A percentile compares a stretch with the other conserved stretches of the same genome.
Conservation (phyloP, 2,113 vertebrate genomes). For the Rattus rattus region DNA sequence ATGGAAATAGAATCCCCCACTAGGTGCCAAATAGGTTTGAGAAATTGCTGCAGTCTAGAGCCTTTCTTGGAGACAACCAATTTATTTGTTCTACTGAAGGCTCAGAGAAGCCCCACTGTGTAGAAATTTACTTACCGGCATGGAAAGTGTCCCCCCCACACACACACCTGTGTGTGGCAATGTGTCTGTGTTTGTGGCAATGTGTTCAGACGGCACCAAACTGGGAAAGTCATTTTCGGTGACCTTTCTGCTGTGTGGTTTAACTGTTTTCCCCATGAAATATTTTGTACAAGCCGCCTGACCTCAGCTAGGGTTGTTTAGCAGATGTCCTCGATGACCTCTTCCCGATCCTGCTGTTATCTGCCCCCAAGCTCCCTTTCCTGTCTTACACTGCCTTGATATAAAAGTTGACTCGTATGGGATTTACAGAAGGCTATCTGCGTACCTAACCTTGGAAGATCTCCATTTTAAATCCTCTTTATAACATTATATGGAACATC, state of each 20-base stretch:
- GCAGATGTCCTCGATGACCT: background rate
- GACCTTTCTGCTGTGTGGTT: slow-evolving; percentile 16
- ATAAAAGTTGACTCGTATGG: slow-evolving; percentile 32
- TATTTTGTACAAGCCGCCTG: background rate
- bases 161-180: too few relatives aligned
- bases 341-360: background rate
- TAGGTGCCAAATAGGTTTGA: background rate
- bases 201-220: background rate
- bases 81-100: background rate
- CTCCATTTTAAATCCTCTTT: slow-evolving; percentile 31
- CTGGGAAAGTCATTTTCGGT: slow-evolving; percentile 11
- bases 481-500: background rate
- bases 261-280: background rate
- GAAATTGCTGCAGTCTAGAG: background rate
- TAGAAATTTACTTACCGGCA: background rate
- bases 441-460: background rate
- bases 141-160: background rate
- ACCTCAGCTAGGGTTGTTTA: background rate
- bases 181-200: background rate
- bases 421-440: background rate
- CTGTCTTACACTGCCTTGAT: background rate
- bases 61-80: background rate
- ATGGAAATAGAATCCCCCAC: slow-evolving; percentile 19
- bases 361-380: background rate
- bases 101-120: background rate